phyloP scores from a whole-genome alignment of 1,140 invertebrate species.

The Bombyx mandarina region DNA sequence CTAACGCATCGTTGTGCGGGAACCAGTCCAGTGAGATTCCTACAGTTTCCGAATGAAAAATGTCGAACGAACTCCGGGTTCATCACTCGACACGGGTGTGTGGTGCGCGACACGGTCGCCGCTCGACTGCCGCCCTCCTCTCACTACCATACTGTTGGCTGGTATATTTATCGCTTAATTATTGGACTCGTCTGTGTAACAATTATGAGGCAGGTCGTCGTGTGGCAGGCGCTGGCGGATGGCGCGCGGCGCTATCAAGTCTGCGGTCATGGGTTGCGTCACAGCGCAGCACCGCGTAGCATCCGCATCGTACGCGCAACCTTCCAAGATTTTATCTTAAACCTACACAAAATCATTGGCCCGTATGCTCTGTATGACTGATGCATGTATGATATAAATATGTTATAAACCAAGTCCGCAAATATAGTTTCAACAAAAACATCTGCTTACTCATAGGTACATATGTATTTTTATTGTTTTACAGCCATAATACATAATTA shows the following conservation, averaged over 20 bases:
- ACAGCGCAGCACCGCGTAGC: conserved; percentile 8
- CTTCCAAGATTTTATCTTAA: conserved; percentile 50
- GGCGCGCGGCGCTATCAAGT: conserved; percentile 53
- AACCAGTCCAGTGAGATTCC: conserved; percentile 69
- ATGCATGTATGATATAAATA: too few species aligned
- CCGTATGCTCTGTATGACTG: too few species aligned
- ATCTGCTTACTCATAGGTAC: too few species aligned
- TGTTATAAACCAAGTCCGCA: too few species aligned
- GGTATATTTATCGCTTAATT: conserved; percentile 69
- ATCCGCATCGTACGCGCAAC: conserved; percentile 28
- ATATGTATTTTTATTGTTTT: too few species aligned
- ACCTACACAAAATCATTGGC: not conserved
- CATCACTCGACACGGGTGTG: conserved; percentile 59
- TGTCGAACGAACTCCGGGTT: conserved; percentile 56
- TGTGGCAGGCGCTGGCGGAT: conserved; percentile 36
- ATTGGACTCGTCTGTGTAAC: conserved; percentile 65
- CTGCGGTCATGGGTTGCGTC: conserved; percentile 35
- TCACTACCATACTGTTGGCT: conserved; percentile 53
- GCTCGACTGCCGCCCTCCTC: conserved; percentile 62
- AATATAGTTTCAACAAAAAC: too few species aligned
- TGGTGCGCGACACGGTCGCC: conserved; percentile 54
- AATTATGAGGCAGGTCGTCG: conserved; percentile 56
- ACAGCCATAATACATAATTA: too few species aligned
- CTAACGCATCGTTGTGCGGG: conserved; percentile 65
- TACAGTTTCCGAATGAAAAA: conserved; percentile 66